phyloP scores from a whole-genome alignment of 2,113 vertebrate genomes.

The Dipodomys ordii region DNA sequence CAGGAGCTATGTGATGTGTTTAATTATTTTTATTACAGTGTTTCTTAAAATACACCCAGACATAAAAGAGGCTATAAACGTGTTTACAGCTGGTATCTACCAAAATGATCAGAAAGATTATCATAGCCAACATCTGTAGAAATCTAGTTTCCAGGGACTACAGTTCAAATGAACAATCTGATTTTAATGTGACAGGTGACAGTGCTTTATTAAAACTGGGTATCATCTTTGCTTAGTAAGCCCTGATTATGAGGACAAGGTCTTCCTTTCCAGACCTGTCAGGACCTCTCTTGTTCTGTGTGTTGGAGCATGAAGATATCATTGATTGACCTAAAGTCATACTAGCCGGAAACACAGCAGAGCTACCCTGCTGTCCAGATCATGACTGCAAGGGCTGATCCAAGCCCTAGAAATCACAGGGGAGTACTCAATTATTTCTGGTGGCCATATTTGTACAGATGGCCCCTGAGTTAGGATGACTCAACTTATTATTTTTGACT shows the following conservation, averaged over 20 bases:
- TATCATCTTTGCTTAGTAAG: background rate
- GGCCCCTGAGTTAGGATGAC: background rate
- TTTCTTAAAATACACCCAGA: conserved; percentile 28
- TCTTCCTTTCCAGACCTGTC: background rate
- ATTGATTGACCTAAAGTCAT: background rate
- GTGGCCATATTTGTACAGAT: background rate
- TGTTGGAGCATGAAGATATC: fast-evolving
- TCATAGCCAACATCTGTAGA: background rate
- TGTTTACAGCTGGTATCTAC: background rate
- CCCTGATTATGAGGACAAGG: background rate
- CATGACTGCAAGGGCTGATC: background rate
- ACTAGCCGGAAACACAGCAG: background rate
- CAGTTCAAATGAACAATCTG: background rate
- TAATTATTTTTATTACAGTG: conserved; percentile 22
- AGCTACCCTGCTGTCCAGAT: background rate
- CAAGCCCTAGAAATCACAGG: background rate
- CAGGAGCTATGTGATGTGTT: background rate
- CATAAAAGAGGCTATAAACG: background rate
- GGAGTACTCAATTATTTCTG: background rate
- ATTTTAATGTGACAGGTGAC: background rate
- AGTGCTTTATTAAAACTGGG: background rate
- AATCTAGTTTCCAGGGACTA: background rate
- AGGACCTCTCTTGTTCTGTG: background rate
- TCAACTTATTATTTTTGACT: background rate
- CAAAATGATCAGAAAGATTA: background rate